These are phyloP conservation scores for Cheilosia grossa DNA, from an alignment of 2,888 invertebrate species.

Conservation along the genomic window DNA sequence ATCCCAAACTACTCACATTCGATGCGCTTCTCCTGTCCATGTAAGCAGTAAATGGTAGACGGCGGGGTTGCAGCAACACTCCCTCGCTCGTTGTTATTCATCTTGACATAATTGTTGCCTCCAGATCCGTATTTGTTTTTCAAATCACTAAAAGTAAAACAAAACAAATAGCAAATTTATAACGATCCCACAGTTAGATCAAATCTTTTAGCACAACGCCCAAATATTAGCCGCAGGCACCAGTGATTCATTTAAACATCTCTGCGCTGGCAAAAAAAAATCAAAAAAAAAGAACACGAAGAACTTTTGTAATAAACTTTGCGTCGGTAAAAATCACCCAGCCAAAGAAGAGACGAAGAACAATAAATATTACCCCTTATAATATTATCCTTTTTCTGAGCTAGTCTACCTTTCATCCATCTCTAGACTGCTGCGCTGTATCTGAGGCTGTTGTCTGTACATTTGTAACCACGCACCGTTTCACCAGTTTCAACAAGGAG, in stretches of 20 bases:
- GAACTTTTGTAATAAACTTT: conserved; percentile 42
- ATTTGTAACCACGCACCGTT: too few species aligned
- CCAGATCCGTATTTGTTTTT: conserved; percentile 53
- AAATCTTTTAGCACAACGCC: neutral
- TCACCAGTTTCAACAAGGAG: neutral
- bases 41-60: conserved; percentile 41
- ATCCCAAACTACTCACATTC: conserved; percentile 20
- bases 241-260: too few species aligned
- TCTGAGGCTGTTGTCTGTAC: too few species aligned
- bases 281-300: neutral
- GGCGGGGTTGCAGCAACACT: conserved; percentile 23
- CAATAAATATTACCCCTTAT: conserved; percentile 21
- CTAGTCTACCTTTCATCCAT: too few species aligned
- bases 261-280: too few species aligned
- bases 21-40: conserved; percentile 43
- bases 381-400: neutral
- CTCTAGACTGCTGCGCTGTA: too few species aligned
- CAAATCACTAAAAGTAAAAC: conserved; percentile 38
- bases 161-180: conserved; percentile 3
- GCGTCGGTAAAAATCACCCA: neutral
- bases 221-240: too few species aligned
- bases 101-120: conserved; percentile 35
- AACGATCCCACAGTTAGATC: neutral
- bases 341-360: neutral
- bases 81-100: conserved; percentile 14